Percentiles rank a stretch among this genome's conserved stretches.
phyloP scores from a whole-genome alignment of 2,888 invertebrate genomes.

The Gymnocheta viridis region DNA sequence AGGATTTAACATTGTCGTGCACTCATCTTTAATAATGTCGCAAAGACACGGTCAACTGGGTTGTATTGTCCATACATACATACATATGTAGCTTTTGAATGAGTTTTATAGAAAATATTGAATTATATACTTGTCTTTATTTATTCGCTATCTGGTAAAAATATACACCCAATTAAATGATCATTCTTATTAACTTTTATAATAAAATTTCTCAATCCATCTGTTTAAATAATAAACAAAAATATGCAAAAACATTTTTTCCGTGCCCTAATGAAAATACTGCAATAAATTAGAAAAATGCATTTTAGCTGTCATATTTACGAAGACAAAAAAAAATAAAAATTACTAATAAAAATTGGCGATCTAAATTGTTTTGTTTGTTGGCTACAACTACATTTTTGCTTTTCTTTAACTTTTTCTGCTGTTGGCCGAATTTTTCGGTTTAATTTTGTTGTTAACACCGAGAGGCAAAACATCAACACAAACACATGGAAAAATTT shows the following conservation, averaged over 20 bases:
- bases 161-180: not conserved
- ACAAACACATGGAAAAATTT: conserved; percentile 8
- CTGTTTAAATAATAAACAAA: no score
- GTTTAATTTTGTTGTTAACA: conserved; percentile 24
- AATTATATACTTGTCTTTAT: no score
- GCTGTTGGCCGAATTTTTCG: conserved; percentile 16
- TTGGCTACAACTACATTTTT: not conserved
- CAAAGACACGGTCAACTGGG: no score
- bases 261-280: not conserved
- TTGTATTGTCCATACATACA: no score
- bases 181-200: not conserved
- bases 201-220: no score
- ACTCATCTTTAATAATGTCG: no score
- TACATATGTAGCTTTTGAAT: no score
- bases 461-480: conserved; percentile 14
- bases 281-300: conserved; percentile 37
- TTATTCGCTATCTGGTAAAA: not conserved
- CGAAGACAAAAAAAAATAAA: conserved; percentile 30
- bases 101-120: no score
- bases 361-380: conserved; percentile 17
- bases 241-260: not conserved
- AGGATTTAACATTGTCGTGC: no score
- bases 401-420: not conserved
- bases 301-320: conserved; percentile 50
- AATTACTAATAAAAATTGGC: conserved; percentile 46